Evolutionary conservation across 2,888 invertebrate genomes (phyloP).

Genomic region (Galerucella calmariensis): DNA sequence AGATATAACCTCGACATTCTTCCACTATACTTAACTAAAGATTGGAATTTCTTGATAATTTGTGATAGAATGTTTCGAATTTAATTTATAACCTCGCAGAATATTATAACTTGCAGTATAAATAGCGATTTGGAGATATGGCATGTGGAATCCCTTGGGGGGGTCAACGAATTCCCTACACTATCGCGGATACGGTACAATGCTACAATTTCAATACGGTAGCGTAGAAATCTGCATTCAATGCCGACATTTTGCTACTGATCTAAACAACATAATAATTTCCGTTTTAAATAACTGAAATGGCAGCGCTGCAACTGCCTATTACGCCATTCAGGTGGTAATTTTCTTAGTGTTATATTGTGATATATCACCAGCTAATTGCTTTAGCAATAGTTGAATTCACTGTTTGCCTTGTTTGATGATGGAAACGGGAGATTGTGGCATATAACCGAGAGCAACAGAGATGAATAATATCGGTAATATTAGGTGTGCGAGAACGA

Average conservation of each 20-base stretch:
- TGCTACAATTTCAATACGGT: constrained; percentile 48
- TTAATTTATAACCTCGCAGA: constrained; percentile 10
- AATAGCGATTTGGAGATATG: constrained; percentile 17
- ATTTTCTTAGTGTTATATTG: constrained; percentile 42
- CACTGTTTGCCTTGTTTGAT: constrained; percentile 36
- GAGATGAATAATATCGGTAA: background rate
- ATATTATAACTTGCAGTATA: constrained; percentile 3
- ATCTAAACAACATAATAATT: constrained; percentile 52
- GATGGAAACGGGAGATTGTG: constrained; percentile 30
- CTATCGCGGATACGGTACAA: constrained; percentile 40
- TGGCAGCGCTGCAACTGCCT: constrained; percentile 41
- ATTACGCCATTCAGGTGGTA: constrained; percentile 42
- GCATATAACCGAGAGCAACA: background rate
- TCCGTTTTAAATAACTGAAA: constrained; percentile 46
- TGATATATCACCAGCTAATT: constrained; percentile 43
- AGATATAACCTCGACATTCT: too few species aligned
- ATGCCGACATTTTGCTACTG: constrained; percentile 46
- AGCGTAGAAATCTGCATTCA: constrained; percentile 52
- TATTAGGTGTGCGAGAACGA: background rate
- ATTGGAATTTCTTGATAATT: too few species aligned
- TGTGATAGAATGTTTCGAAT: background rate
- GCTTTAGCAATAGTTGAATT: constrained; percentile 30
- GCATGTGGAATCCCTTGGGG: constrained; percentile 27
- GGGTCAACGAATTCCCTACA: constrained; percentile 29
- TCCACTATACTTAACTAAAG: too few species aligned